phyloP scores from a whole-genome alignment of 1,140 invertebrate genomes.

The Trachymyrmex cornetzi region DNA sequence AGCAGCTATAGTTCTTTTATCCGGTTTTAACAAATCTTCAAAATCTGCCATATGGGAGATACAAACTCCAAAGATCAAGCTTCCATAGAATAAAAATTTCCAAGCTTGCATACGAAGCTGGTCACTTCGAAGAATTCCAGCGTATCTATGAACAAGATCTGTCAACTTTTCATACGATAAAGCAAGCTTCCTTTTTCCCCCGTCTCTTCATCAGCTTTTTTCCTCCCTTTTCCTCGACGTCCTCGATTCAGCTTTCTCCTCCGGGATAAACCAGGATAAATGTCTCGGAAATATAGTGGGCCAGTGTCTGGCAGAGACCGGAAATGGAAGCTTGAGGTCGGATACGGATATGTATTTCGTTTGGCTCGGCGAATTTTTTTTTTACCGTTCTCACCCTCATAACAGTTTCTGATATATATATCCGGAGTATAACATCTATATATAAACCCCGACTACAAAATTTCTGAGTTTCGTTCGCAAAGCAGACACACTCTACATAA shows the following conservation, averaged over 20 bases:
- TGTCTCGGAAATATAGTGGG: conserved; percentile 87
- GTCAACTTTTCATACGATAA: conserved; percentile 65
- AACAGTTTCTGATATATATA: conserved; percentile 81
- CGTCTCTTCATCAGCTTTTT: neutral
- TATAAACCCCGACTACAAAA: conserved; percentile 23
- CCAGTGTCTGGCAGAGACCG: conserved; percentile 84
- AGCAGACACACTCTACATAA: neutral
- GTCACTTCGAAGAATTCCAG: conserved; percentile 42
- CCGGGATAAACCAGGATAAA: conserved; percentile 87
- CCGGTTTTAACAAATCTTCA: conserved; percentile 37
- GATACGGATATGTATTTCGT: conserved; percentile 87
- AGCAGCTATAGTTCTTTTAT: conserved; percentile 33
- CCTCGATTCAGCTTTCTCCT: conserved; percentile 68
- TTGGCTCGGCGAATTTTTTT: conserved; percentile 83
- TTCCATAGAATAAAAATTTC: conserved; percentile 49
- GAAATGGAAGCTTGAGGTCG: conserved; percentile 88
- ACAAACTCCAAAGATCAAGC: conserved; percentile 28
- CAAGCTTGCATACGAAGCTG: conserved; percentile 11
- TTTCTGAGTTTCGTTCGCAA: conserved; percentile 30
- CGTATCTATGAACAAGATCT: conserved; percentile 67
- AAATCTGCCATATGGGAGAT: conserved; percentile 42
- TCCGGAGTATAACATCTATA: conserved; percentile 79
- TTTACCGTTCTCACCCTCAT: conserved; percentile 75
- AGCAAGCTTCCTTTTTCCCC: conserved; percentile 19
- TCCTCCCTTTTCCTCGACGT: conserved; percentile 18